These are phyloP conservation scores for Megaleporinus macrocephalus DNA, from an alignment of 2,113 vertebrate species.

Conservation along the genomic window DNA sequence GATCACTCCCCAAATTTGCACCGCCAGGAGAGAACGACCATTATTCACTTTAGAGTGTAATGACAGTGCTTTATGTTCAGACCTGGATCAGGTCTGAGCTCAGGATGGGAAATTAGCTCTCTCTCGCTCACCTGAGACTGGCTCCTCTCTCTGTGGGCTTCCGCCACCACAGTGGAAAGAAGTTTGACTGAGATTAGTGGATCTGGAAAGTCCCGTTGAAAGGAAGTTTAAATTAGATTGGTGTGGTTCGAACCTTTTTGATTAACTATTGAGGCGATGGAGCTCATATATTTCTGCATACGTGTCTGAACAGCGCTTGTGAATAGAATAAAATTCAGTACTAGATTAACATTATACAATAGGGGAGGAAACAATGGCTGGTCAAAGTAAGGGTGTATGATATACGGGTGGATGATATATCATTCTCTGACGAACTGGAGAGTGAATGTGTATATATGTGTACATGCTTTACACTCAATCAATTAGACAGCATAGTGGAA, in stretches of 20 bases:
- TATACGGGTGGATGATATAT: background rate
- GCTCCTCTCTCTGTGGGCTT: background rate
- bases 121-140: background rate
- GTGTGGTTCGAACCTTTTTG: conserved; percentile 9
- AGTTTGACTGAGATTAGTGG: conserved; percentile 8
- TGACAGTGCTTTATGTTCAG: conserved; percentile 52
- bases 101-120: conserved; percentile 47
- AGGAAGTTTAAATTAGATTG: conserved; percentile 3
- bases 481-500: too few relatives aligned
- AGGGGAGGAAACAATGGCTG: background rate
- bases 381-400: background rate
- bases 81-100: conserved; percentile 44
- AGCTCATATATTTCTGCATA: conserved; percentile 25
- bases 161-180: background rate
- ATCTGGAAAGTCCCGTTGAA: conserved; percentile 26
- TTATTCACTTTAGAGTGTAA: conserved; percentile 57
- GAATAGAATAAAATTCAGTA: background rate
- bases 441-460: too few relatives aligned
- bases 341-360: background rate
- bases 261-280: conserved; percentile 36
- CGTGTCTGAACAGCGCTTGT: conserved; percentile 2
- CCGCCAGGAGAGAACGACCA: conserved; percentile 49
- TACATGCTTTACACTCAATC: too few relatives aligned
- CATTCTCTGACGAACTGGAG: too few relatives aligned
- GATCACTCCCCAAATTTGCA: conserved; percentile 58